A percentile compares a stretch with the other conserved stretches of the same genome.
Evolutionary conservation across 1,140 invertebrate species (phyloP).

Genomic region (Papilio glaucus): DNA sequence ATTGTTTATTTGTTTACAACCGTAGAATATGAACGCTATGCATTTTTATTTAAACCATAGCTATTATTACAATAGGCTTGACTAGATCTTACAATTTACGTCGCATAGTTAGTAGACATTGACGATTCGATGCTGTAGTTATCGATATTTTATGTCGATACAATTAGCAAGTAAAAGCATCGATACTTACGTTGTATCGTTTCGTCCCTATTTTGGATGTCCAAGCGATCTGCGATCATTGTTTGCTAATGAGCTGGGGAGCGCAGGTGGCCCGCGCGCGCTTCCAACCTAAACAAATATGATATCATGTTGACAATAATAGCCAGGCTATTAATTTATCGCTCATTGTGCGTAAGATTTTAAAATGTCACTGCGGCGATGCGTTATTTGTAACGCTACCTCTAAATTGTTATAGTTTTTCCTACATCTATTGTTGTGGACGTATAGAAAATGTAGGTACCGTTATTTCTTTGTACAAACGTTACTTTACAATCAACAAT

Average conservation of each 20-base stretch:
- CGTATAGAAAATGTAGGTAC: slow-evolving; percentile 19
- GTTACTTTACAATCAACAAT: slow-evolving; percentile 6
- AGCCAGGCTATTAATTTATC: slow-evolving; percentile 52
- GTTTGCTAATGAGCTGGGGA: slow-evolving; percentile 75
- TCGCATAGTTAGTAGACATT: neutral
- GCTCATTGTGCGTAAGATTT: slow-evolving; percentile 46
- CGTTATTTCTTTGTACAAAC: slow-evolving; percentile 19
- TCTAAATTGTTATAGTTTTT: slow-evolving; percentile 14
- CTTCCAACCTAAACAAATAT: slow-evolving; percentile 64
- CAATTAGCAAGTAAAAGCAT: neutral
- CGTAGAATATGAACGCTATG: too few species aligned
- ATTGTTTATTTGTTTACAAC: too few species aligned
- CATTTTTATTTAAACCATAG: too few species aligned
- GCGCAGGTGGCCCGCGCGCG: slow-evolving; percentile 60
- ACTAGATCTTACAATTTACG: neutral
- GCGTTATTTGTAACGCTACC: slow-evolving; percentile 28
- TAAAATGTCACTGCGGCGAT: slow-evolving; percentile 37
- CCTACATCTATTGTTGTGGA: slow-evolving; percentile 21
- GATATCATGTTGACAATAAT: slow-evolving; percentile 59
- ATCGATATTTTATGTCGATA: neutral
- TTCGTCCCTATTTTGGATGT: slow-evolving; percentile 31
- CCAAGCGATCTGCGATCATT: slow-evolving; percentile 67
- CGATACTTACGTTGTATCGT: neutral
- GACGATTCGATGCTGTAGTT: neutral
- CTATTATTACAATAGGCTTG: too few species aligned